These are phyloP conservation scores for Nyleta sp. DNA, from an alignment of 2,888 invertebrate genomes.

Conservation along the genomic window DNA sequence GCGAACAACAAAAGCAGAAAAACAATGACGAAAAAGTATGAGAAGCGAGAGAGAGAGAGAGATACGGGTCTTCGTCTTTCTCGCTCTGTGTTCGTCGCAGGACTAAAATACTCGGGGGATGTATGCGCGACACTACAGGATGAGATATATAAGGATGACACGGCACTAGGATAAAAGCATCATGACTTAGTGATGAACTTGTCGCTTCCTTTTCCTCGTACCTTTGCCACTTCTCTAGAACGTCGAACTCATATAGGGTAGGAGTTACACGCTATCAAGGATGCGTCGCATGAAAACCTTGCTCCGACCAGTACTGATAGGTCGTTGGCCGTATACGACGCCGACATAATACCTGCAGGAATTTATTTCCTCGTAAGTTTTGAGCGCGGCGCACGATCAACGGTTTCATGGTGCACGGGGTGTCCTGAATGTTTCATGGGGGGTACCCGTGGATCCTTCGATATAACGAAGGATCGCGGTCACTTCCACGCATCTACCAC, in stretches of 20 bases:
- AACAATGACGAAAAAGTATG: slow-evolving; percentile 44
- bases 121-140: slow-evolving; percentile 50
- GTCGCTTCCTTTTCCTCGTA: slow-evolving; percentile 66
- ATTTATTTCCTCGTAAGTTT: slow-evolving; percentile 63
- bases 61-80: slow-evolving; percentile 24
- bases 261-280: slow-evolving; percentile 50
- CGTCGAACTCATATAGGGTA: slow-evolving; percentile 55
- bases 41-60: slow-evolving; percentile 62
- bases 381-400: slow-evolving; percentile 43
- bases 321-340: slow-evolving; percentile 43
- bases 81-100: slow-evolving; percentile 16
- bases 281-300: slow-evolving; percentile 42
- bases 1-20: slow-evolving; percentile 32
- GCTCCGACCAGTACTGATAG: slow-evolving; percentile 50
- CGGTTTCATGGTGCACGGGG: slow-evolving; percentile 37
- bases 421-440: slow-evolving; percentile 46
- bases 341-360: slow-evolving; percentile 52
- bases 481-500: slow-evolving; percentile 30
- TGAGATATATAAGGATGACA: slow-evolving; percentile 72
- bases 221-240: slow-evolving; percentile 41
- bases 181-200: slow-evolving; percentile 81
- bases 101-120: slow-evolving; percentile 56
- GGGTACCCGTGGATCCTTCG: slow-evolving; percentile 19
- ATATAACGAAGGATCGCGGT: slow-evolving; percentile 25
- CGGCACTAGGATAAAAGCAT: slow-evolving; percentile 78